Percentiles rank a stretch among this genome's conserved stretches.
These are phyloP conservation scores for Tadarida brasiliensis DNA, from an alignment of 2,797 vertebrate genomes.

Conservation along the genomic window DNA sequence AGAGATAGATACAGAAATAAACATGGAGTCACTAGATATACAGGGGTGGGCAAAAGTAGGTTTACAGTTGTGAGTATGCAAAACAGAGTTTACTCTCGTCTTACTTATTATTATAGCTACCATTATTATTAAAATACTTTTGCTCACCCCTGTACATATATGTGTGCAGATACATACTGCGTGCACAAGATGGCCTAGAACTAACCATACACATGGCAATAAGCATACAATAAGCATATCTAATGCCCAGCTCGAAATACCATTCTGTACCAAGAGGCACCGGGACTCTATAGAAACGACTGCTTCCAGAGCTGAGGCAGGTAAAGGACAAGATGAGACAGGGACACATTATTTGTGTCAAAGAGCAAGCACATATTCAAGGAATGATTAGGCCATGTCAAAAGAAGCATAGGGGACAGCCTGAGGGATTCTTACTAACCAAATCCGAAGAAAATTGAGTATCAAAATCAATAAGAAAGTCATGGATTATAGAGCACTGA, in stretches of 20 bases:
- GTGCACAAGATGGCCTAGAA: not conserved
- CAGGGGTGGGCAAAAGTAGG: not conserved
- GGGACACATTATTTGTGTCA: not conserved
- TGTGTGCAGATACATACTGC: not conserved
- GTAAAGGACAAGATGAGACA: not conserved
- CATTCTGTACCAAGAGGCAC: not conserved
- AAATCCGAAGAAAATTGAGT: not conserved
- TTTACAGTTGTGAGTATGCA: not conserved
- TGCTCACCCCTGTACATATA: too few relatives aligned
- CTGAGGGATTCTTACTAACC: not conserved
- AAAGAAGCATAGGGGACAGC: not conserved
- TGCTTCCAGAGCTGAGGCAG: not conserved
- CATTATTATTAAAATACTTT: not conserved
- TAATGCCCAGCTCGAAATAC: not conserved
- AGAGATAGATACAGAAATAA: not conserved
- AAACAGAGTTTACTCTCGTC: not conserved
- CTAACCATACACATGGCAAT: not conserved
- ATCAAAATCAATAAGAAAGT: not conserved
- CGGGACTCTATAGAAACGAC: not conserved
- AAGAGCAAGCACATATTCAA: not conserved
- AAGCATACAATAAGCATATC: not conserved
- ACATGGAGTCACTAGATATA: not conserved
- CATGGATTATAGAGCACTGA: not conserved
- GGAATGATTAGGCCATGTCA: not conserved
- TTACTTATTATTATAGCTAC: not conserved